phyloP scores from a whole-genome alignment of 2,113 vertebrate species.

The Echinops telfairi region DNA sequence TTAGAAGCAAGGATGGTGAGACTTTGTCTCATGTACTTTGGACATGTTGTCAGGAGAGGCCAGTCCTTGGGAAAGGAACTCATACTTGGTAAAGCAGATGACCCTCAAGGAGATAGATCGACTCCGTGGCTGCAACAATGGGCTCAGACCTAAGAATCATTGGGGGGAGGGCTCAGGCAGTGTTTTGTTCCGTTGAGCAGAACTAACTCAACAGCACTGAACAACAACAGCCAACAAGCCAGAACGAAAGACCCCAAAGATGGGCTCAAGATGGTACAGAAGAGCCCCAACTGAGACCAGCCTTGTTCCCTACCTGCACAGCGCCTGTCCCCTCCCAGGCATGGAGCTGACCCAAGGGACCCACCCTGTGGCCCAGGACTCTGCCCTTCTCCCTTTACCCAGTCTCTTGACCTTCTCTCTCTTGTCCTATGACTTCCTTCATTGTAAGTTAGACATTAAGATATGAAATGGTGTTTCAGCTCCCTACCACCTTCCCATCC shows the following conservation, averaged over 20 bases:
- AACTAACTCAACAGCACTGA: too few relatives aligned
- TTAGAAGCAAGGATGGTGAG: too few relatives aligned
- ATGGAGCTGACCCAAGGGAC: accelerated
- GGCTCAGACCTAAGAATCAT: too few relatives aligned
- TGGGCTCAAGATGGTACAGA: too few relatives aligned
- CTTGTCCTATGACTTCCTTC: neutral
- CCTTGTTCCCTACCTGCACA: accelerated
- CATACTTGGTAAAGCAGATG: too few relatives aligned
- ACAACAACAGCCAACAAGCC: neutral
- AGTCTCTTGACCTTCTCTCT: neutral
- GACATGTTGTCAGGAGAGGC: too few relatives aligned
- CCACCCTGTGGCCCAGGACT: neutral
- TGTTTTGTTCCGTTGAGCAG: too few relatives aligned
- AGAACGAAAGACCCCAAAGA: neutral
- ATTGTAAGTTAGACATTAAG: neutral
- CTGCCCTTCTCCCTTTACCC: neutral
- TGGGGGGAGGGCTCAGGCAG: too few relatives aligned
- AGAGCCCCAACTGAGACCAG: neutral
- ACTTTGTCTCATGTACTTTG: too few relatives aligned
- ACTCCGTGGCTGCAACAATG: too few relatives aligned
- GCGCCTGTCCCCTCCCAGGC: neutral
- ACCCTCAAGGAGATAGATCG: too few relatives aligned
- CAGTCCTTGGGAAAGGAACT: too few relatives aligned
- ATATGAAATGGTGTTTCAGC: neutral
- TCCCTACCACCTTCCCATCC: neutral